Percentiles rank a stretch among this genome's conserved stretches.
phyloP scores from a whole-genome alignment of 2,888 invertebrate species.

The Folsomia manolachei region DNA sequence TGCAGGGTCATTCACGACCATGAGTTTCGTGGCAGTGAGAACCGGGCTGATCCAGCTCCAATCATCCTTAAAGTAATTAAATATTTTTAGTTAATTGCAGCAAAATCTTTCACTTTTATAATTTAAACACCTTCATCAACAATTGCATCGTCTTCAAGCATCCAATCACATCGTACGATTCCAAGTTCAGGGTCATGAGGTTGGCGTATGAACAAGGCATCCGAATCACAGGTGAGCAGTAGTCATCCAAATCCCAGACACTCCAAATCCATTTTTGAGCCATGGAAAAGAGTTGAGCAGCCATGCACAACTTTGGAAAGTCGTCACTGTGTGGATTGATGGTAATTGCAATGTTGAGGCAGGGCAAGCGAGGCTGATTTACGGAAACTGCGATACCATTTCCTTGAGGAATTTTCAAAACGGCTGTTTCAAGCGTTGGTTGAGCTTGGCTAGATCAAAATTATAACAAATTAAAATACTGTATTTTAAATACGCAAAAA shows the following conservation, averaged over 20 bases:
- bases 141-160: slow-evolving; percentile 43
- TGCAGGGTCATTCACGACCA: slow-evolving; percentile 50
- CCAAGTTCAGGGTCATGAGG: slow-evolving; percentile 47
- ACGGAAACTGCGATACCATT: slow-evolving; percentile 39
- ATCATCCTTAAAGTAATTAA: slow-evolving; percentile 30
- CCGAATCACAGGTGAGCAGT: slow-evolving; percentile 41
- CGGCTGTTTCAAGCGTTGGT: slow-evolving; percentile 38
- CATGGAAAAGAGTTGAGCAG: slow-evolving; percentile 48
- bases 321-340: slow-evolving; percentile 44
- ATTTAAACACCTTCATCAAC: slow-evolving; percentile 35
- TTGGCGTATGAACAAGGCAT: slow-evolving; percentile 51
- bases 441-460: slow-evolving; percentile 30
- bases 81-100: slow-evolving; percentile 1
- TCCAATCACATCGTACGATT: slow-evolving; percentile 47
- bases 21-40: slow-evolving; percentile 46
- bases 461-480: background rate
- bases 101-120: slow-evolving; percentile 1
- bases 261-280: slow-evolving; percentile 51
- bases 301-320: slow-evolving; percentile 48
- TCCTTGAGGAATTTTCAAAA: slow-evolving; percentile 38
- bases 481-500: slow-evolving; percentile 1
- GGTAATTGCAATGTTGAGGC: slow-evolving; percentile 45
- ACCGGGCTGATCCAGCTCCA: slow-evolving; percentile 47
- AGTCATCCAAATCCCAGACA: slow-evolving; percentile 46
- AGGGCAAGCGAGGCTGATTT: slow-evolving; percentile 38